Base-by-base conservation (phyloP, 2,888 invertebrate species). In the Philopedon plagiatum region DNA sequence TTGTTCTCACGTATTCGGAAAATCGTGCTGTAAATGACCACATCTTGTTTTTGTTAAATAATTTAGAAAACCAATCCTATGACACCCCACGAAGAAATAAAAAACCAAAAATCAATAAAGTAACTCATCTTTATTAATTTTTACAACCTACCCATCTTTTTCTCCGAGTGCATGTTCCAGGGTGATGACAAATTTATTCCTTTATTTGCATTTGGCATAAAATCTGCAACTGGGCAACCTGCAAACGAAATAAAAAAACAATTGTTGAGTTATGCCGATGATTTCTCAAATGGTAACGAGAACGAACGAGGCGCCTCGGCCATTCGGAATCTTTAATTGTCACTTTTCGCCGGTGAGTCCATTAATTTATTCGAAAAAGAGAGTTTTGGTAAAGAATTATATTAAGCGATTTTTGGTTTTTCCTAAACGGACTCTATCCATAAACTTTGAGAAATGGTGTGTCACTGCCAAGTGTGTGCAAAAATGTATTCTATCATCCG, bases 261-360 rank as follows among this genome's bases (percentile, higher is more conserved):
- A 21, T 58, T 67, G 63, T 67, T 74, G 74, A 74, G 71, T 74
- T 74, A 74, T 74, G 74, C 60, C 74, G 70, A 71, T 74, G 74
- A 74, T 74, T 74, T 74, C 70, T 74, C 74, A 74, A 74, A 74
- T 66, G 74, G 74, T 74, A 74, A 74, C 74, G 74, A 74, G 74
- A 74, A 74, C 13, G 74, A 74, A 74, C 74, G 74, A 71, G 74
- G 74, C 74, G 74, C 74, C 70, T 66, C 68, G 66, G 63, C 61
- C 74, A 66, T 62, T 62, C 60, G 46, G 70, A 74, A 74, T 74
- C 67, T 74, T 74, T 74, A 74, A 74, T 74, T 74, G 74, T 74
- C 74, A 74, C 74, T 70, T 74, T 74, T 72, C 44, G 68, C 72
- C 57, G 58, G 32, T 68, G 21, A 5, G 63, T 21, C 49, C 58